A percentile compares a stretch with the other conserved stretches of the same genome.
phyloP scores from a whole-genome alignment of 2,888 invertebrate genomes.

The Drosophila dives region DNA sequence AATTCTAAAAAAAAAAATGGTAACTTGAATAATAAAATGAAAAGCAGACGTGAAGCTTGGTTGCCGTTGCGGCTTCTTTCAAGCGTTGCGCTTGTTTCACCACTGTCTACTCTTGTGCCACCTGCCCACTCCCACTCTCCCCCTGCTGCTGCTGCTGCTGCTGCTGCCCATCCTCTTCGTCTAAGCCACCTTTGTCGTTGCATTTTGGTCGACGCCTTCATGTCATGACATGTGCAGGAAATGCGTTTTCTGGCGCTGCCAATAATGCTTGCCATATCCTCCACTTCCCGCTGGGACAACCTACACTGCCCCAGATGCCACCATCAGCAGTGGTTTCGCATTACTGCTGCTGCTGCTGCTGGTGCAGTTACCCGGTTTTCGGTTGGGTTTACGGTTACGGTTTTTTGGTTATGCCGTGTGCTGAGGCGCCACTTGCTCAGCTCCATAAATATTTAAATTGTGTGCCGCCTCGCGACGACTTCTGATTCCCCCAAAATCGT shows the following conservation, averaged over 20 bases:
- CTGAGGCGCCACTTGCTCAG: conserved; percentile 57
- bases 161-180: not conserved
- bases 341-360: conserved; percentile 7
- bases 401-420: conserved; percentile 78
- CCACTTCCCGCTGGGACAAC: conserved; percentile 1
- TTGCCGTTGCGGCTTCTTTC: conserved; percentile 10
- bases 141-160: no score
- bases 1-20: conserved; percentile 6
- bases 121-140: not conserved
- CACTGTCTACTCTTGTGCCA: fast-evolving
- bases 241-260: conserved; percentile 72
- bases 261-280: conserved; percentile 17
- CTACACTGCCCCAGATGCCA: not conserved
- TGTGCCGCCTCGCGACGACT: conserved; percentile 65
- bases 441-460: conserved; percentile 83
- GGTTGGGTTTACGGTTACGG: conserved; percentile 73
- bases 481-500: conserved; percentile 23
- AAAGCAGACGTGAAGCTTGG: conserved; percentile 9
- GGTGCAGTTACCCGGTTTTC: conserved; percentile 58
- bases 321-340: conserved; percentile 5
- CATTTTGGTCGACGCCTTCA: conserved; percentile 47
- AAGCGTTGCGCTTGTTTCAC: not conserved
- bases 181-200: conserved; percentile 21
- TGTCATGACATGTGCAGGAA: conserved; percentile 78
- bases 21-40: conserved; percentile 12